Evolutionary conservation across 2,888 invertebrate species (phyloP), one percentile per base, ranked within the genome.

Genomic region (Mantis religiosa): DNA sequence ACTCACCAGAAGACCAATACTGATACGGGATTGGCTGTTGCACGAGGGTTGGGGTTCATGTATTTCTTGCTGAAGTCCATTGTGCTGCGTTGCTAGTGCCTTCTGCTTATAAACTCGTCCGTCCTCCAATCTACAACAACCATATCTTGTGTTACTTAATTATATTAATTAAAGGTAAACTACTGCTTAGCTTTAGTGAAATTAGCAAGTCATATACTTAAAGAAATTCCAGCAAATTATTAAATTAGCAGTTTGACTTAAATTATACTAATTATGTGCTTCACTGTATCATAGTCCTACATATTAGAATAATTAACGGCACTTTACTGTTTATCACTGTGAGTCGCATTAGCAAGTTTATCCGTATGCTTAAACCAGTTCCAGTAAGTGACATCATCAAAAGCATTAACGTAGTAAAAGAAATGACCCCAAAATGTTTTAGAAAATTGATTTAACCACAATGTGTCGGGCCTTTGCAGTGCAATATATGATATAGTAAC

Each of bases 1-100:
- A 95, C 96, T 95, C 92, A 96, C 96, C 95, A 95, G 92, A 96
- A 94, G 91, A 95, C 93, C 90, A 95, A 92, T 93, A 94, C 95
- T 15, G 95, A 95, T 30, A 96, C 89, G 85, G 94, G 91, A 92
- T 95, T 96, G 0, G 96, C 95, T 88, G 93, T 93, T 82, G 94
- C 93, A 91, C 95, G 94, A 0, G 96, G 96, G 92, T 95, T 96
- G 89, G 95, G 95, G 91, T 95, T 95, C 89, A 95, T 94, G 90
- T 95, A 93, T 91, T 94, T 94, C 90, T 94, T 95, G 92, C 94
- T 95, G 87, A 95, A 94, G 92, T 96, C 95, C 96, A 96, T 96
- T 89, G 91, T 34, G 85, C 20, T 28, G 84, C 47, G 28, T 27
- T 27, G 47, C 82, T 28, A 71, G 1, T 28, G 85, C 25, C 8